Evolutionary conservation across 2,797 vertebrate genomes (phyloP).

Genomic region (Kryptolebias ocellatus): DNA sequence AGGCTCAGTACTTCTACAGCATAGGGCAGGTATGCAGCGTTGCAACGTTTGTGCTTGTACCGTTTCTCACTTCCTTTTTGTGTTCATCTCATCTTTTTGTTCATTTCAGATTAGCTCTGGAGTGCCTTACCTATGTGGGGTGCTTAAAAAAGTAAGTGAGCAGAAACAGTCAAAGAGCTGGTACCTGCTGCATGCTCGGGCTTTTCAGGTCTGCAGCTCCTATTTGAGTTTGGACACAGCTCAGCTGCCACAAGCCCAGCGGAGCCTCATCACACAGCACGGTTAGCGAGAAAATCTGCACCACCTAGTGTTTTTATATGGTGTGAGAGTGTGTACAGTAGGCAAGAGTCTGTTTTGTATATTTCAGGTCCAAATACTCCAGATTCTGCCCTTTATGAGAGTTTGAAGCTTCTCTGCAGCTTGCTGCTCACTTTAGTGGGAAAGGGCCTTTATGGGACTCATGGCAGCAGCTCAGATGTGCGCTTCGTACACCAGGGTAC

Average conservation of each 20-base stretch:
- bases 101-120: slow-evolving; percentile 82
- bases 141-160: slow-evolving; percentile 82
- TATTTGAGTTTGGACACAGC: slow-evolving; percentile 84
- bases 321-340: background rate
- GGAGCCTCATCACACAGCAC: slow-evolving; percentile 75
- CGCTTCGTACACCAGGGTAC: slow-evolving; percentile 87
- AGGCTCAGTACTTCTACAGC: slow-evolving; percentile 82
- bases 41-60: background rate
- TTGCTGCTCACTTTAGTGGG: slow-evolving; percentile 87
- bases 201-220: slow-evolving; percentile 81
- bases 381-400: slow-evolving; percentile 83
- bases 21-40: slow-evolving; percentile 75
- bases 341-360: slow-evolving; percentile 6
- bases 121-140: slow-evolving; percentile 78
- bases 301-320: background rate
- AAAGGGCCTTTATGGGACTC: slow-evolving; percentile 79
- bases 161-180: slow-evolving; percentile 86
- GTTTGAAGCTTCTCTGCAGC: slow-evolving; percentile 89
- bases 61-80: background rate
- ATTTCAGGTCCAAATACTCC: slow-evolving; percentile 84
- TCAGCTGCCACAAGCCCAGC: slow-evolving; percentile 72
- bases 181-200: slow-evolving; percentile 88
- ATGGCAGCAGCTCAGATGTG: slow-evolving; percentile 56
- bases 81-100: background rate
- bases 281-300: slow-evolving; percentile 73